phyloP scores from a whole-genome alignment of 2,888 invertebrate species.

The Lampropteryx suffumata region DNA sequence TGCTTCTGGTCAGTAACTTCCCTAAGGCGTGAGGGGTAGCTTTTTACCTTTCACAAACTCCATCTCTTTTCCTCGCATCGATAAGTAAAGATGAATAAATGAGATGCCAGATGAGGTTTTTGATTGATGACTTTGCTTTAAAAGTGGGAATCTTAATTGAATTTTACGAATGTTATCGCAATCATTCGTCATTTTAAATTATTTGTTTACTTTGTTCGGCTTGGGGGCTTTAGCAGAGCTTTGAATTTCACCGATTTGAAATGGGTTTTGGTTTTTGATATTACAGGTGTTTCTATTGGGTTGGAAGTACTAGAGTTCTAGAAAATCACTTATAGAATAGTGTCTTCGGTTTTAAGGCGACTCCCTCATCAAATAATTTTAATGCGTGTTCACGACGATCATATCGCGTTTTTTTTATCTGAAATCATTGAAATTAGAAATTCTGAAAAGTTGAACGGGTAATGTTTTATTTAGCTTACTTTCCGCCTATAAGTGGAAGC shows the following conservation, averaged over 20 bases:
- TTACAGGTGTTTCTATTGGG: too few species aligned
- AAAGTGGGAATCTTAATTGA: conserved; percentile 58
- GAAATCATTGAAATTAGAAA: too few species aligned
- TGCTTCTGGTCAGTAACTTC: conserved; percentile 46
- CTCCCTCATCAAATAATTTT: too few species aligned
- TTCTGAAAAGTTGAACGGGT: too few species aligned
- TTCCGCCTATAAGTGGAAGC: too few species aligned
- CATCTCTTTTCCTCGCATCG: conserved; percentile 26
- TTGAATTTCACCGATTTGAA: background rate
- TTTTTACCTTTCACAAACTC: conserved; percentile 21
- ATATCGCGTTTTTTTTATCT: too few species aligned
- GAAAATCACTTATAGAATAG: too few species aligned
- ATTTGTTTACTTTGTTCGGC: conserved; percentile 54
- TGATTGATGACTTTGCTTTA: conserved; percentile 64
- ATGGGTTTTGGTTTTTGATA: background rate
- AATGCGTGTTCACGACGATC: too few species aligned
- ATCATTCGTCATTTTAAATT: conserved; percentile 46
- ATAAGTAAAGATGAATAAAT: conserved; percentile 18
- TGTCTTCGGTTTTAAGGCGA: too few species aligned
- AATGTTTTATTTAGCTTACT: too few species aligned
- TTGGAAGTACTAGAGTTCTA: too few species aligned
- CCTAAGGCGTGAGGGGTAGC: conserved; percentile 48
- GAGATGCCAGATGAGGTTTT: conserved; percentile 39
- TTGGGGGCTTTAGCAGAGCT: conserved; percentile 19
- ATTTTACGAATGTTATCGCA: conserved; percentile 47